Conservation (phyloP, 1,140 invertebrate genomes). For the Drosophila kikkawai region DNA sequence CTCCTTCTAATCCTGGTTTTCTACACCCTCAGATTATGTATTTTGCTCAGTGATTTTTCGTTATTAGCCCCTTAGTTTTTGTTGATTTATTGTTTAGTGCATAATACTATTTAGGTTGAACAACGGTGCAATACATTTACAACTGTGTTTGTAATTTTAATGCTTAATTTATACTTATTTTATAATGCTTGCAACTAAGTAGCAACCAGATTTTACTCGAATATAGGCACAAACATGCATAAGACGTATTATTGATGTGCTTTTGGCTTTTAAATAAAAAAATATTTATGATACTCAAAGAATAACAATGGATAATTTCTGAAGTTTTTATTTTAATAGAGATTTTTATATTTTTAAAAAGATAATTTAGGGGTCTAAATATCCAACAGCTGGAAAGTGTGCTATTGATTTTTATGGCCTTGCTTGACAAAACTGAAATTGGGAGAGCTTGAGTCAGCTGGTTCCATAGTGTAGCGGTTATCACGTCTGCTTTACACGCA, state of each 20-base stretch:
- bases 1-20: slow-evolving; percentile 57
- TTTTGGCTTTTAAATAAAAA: slow-evolving; percentile 70
- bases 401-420: neutral
- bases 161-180: slow-evolving; percentile 52
- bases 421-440: slow-evolving; percentile 57
- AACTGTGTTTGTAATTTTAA: slow-evolving; percentile 59
- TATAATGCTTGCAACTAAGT: slow-evolving; percentile 51
- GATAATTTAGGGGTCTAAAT: neutral
- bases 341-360: neutral
- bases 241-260: slow-evolving; percentile 49
- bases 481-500: slow-evolving; percentile 89
- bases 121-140: slow-evolving; percentile 69
- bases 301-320: neutral
- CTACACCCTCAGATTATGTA: slow-evolving; percentile 47
- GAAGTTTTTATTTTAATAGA: neutral
- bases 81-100: slow-evolving; percentile 68
- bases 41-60: slow-evolving; percentile 63
- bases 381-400: slow-evolving; percentile 14
- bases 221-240: slow-evolving; percentile 48
- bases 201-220: slow-evolving; percentile 48
- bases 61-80: slow-evolving; percentile 51
- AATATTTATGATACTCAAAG: slow-evolving; percentile 51
- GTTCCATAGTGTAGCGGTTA: slow-evolving; percentile 88
- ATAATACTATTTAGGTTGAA: slow-evolving; percentile 66
- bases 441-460: slow-evolving; percentile 11